Conservation (phyloP, 2,888 invertebrate species). For the Catocala fraxini region DNA sequence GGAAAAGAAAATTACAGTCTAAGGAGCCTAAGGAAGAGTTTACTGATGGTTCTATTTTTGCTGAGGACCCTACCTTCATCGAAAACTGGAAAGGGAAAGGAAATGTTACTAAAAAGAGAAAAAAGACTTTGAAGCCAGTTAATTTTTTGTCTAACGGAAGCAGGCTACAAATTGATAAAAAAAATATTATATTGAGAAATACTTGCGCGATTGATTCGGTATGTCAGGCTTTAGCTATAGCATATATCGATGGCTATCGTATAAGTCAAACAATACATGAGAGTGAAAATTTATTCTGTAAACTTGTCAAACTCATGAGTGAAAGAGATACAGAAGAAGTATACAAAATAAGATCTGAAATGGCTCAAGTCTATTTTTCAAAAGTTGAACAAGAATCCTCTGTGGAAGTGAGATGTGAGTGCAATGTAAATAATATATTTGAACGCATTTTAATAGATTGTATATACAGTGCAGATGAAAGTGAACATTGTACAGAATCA, state of each 20-base stretch:
- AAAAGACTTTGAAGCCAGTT: constrained; percentile 6
- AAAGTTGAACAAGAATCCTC: constrained; percentile 22
- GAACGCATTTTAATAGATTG: constrained; percentile 35
- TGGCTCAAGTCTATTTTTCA: constrained; percentile 26
- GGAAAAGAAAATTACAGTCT: constrained; percentile 17
- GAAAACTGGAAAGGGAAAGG: constrained; percentile 33
- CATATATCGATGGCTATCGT: constrained; percentile 24
- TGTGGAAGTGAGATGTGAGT: constrained; percentile 27
- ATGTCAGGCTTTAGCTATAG: constrained; percentile 28
- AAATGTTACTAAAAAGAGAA: constrained; percentile 24
- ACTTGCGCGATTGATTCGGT: constrained; percentile 20
- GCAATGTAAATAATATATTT: constrained; percentile 33
- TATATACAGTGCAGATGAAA: constrained; percentile 31
- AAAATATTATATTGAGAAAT: constrained; percentile 16
- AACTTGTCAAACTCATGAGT: constrained; percentile 11
- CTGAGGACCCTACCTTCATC: constrained; percentile 21
- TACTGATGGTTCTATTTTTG: constrained; percentile 29
- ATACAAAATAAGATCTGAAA: constrained; percentile 27
- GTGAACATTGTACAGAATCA: constrained; percentile 25
- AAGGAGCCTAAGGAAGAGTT: constrained; percentile 19
- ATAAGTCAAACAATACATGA: constrained; percentile 28
- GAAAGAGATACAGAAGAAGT: constrained; percentile 21
- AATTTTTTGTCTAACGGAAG: constrained; percentile 28
- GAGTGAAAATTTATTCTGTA: constrained; percentile 21
- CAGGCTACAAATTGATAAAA: constrained; percentile 24